These are phyloP conservation scores for Isotomurus palustris DNA, from an alignment of 2,888 invertebrate genomes.

Conservation along the genomic window DNA sequence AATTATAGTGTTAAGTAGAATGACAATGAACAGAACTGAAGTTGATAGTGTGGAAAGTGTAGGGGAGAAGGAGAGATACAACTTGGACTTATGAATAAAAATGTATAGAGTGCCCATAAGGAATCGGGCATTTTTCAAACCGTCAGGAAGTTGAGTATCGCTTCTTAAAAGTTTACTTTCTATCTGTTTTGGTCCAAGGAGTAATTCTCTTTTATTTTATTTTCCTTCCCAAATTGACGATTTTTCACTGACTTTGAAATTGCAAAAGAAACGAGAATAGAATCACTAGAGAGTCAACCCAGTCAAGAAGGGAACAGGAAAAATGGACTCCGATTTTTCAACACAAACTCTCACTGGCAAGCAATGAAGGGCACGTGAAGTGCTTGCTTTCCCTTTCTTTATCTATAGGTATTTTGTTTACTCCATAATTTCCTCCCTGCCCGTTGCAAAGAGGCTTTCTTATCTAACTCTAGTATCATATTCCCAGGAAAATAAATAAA, in stretches of 20 bases:
- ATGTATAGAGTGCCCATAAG: slow-evolving; percentile 42
- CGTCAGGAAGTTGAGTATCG: slow-evolving; percentile 43
- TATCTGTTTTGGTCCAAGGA: slow-evolving; percentile 7
- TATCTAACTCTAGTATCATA: slow-evolving; percentile 17
- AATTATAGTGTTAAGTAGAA: too few relatives aligned
- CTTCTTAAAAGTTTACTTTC: slow-evolving; percentile 26
- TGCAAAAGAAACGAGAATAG: slow-evolving; percentile 44
- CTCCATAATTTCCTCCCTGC: too few relatives aligned
- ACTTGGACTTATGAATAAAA: slow-evolving; percentile 45
- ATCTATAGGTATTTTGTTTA: too few relatives aligned
- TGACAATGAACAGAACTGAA: too few relatives aligned
- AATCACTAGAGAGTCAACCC: slow-evolving; percentile 45
- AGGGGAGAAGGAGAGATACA: slow-evolving; percentile 15
- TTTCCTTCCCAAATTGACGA: slow-evolving; percentile 46
- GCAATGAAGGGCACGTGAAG: background rate
- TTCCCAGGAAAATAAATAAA: slow-evolving; percentile 42
- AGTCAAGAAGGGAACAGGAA: slow-evolving; percentile 40
- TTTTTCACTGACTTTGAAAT: slow-evolving; percentile 46
- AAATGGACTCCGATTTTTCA: slow-evolving; percentile 46
- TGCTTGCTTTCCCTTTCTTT: background rate
- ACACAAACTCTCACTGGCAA: slow-evolving; percentile 22
- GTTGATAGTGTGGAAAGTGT: too few relatives aligned
- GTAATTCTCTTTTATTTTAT: slow-evolving; percentile 37
- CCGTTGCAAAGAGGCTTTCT: too few relatives aligned
- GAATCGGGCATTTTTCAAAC: slow-evolving; percentile 45